These are phyloP conservation scores for Poliocrania exsul DNA, from an alignment of 2,797 vertebrate genomes.

Conservation along the genomic window DNA sequence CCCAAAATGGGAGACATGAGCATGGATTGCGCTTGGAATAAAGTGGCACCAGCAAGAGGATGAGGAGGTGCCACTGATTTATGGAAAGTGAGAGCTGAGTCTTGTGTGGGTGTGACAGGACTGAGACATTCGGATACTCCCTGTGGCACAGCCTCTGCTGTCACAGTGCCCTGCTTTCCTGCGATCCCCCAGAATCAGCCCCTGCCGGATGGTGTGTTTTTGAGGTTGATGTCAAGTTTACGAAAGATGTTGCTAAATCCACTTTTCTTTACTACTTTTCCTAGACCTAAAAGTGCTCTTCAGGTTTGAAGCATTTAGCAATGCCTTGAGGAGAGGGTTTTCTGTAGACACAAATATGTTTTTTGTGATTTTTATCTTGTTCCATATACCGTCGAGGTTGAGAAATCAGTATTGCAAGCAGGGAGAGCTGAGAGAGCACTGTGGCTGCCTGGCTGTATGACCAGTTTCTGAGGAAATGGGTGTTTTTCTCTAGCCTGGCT, in stretches of 20 bases:
- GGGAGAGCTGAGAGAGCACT: not conserved
- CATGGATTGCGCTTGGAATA: not conserved
- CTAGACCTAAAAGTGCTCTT: not conserved
- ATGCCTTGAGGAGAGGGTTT: not conserved
- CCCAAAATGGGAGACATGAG: accelerated
- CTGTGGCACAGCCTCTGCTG: not conserved
- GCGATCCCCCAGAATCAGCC: not conserved
- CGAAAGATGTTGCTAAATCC: not conserved
- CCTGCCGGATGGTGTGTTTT: not conserved
- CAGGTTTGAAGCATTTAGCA: not conserved
- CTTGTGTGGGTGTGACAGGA: not conserved
- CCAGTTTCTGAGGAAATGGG: not conserved
- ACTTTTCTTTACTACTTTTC: not conserved
- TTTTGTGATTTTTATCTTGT: not conserved
- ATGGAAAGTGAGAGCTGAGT: not conserved
- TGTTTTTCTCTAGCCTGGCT: not conserved
- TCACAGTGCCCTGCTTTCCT: not conserved
- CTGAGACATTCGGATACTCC: not conserved
- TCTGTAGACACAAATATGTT: not conserved
- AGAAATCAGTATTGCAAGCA: not conserved
- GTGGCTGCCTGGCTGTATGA: not conserved
- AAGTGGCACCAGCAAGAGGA: not conserved
- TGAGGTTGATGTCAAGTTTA: not conserved
- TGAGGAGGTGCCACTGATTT: not conserved
- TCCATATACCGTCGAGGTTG: not conserved